Evolutionary conservation across 2,888 invertebrate species (phyloP).

Genomic region (Salticus scenicus): DNA sequence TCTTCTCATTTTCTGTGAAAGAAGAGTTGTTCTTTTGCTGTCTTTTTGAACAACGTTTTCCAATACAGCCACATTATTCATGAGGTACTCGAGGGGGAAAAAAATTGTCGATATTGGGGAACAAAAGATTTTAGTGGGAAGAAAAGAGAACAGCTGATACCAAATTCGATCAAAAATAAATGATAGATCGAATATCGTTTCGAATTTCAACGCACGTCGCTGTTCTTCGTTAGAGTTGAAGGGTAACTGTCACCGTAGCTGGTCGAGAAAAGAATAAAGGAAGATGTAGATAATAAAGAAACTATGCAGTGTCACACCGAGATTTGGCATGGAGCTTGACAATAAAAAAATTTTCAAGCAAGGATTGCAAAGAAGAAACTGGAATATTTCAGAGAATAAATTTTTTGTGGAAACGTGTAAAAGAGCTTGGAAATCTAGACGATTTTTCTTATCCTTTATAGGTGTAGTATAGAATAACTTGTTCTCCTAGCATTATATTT

Average conservation of each 20-base stretch:
- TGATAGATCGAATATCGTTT: neutral
- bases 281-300: neutral
- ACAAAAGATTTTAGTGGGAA: neutral
- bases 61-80: constrained; percentile 50
- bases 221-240: constrained; percentile 8
- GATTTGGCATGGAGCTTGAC: neutral
- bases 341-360: neutral
- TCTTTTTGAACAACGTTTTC: constrained; percentile 8
- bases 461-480: too few species aligned
- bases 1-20: neutral
- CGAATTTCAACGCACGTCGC: neutral
- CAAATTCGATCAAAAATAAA: constrained; percentile 15
- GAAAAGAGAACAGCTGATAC: neutral
- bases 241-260: constrained; percentile 2
- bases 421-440: too few species aligned
- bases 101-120: constrained; percentile 11
- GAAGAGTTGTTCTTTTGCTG: neutral
- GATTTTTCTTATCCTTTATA: too few species aligned
- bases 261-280: neutral
- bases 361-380: too few species aligned
- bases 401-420: too few species aligned
- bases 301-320: neutral
- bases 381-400: too few species aligned
- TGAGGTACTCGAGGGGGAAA: constrained; percentile 12
- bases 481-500: too few species aligned